Evolutionary conservation across 2,888 invertebrate species (phyloP), one percentile per base, ranked within the genome.

Genomic region (Limnephilus lunatus): DNA sequence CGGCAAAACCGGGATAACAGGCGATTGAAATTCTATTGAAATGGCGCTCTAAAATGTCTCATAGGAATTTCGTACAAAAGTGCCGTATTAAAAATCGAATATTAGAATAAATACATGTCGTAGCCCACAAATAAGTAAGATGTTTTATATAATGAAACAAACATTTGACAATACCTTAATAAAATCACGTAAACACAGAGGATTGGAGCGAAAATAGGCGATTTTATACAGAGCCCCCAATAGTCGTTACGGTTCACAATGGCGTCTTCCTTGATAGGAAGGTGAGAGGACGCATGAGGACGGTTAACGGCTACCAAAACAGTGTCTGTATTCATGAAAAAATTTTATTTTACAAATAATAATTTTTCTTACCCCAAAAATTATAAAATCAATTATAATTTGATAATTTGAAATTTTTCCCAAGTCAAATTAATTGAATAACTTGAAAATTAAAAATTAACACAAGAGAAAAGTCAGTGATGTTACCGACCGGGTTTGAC

Each of bases 171-270:
- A 94, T 95, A 94, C 95, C 93, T 93, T 94, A 95, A 95, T 95
- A 94, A 95, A 95, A 95, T 95, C 94, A 94, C 95, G 94, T 95
- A 96, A 95, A 95, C 96, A 96, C 96, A 95, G 95, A 95, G 95
- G 97, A 97, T 97, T 97, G 97, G 96, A 95, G 96, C 96, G 97
- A 97, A 97, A 97, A 97, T 96, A 92, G 92, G 81, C 92, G 97
- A 97, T 97, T 96, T 96, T 96, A 97, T 96, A 97, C 96, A 96
- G 96, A 96, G 96, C 95, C 95, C 95, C 94, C 94, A 95, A 96
- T 96, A 97, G 97, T 97, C 97, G 97, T 97, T 98, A 97, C 97
- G 97, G 97, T 96, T 97, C 97, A 97, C 97, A 98, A 98, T 98
- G 97, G 97, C 97, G 97, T 97, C 97, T 97, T 96, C 97, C 96